Base-by-base conservation (phyloP, 2,888 invertebrate genomes). In the Melipona bicolor region DNA sequence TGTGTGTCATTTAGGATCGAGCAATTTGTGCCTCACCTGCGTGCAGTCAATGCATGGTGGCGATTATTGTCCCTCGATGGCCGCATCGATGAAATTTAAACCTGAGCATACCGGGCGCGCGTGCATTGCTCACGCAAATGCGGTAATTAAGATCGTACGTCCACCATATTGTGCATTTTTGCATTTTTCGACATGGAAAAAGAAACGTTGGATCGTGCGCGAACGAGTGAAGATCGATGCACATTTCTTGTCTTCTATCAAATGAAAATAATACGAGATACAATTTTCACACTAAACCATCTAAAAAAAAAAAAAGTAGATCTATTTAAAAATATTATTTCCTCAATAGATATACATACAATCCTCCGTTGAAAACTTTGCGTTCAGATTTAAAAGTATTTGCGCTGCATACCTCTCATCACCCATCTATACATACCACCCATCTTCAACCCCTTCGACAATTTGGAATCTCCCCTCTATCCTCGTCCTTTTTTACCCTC, bases 21-120 rank as follows among this genome's bases (percentile, higher is more conserved):
- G 64, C 50, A 79, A 84, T 88, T 88, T 77, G 70, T 32, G 74
- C 54, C 61, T 83, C 88, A 88, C 88, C 88, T 88, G 87, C 87
- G 68, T 24, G 19, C 32, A 21, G n/a, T 19, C 72, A 54, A 13
- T 27, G 27, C 32, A 59, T 24, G 76, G 68, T 56, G 24, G 43
- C 65, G 65, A 67, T 56, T 65, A 56, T 65, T 24, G 52, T 27
- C n/a, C 19, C 59, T 27, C 21, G 61, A 17, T 32, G 43, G 49
- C 54, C 43, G 49, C 65, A 59, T 49, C 56, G 82, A 72, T 77
- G 83, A 77, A 83, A 84, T 43, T 67, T 73, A 69, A 83, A 70
- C 72, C 69, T 65, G 32, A 64, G 73, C 74, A 74, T 74, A 70
- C 73, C 71, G 69, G 11, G 32, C 62, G 50, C 81, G 74, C 59